phyloP scores from a whole-genome alignment of 2,797 vertebrate genomes.

The Notoglanidium macrostoma region DNA sequence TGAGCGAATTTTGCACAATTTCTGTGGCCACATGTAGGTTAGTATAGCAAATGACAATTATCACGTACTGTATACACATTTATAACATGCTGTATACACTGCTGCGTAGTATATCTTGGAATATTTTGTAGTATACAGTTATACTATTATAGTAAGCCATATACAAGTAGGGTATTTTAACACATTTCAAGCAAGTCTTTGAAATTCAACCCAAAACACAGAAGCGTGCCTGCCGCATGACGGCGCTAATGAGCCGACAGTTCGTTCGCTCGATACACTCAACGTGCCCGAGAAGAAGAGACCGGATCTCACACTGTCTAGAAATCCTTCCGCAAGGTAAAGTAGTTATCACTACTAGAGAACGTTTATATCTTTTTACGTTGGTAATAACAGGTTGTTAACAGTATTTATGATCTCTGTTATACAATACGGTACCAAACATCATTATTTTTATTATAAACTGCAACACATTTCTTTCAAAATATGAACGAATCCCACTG shows the following conservation, averaged over 20 bases:
- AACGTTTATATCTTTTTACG: background rate
- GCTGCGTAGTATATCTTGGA: background rate
- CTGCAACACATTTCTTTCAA: background rate
- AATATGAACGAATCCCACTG: background rate
- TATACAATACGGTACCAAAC: background rate
- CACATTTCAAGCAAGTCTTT: background rate
- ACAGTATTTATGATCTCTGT: background rate
- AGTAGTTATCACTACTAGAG: background rate
- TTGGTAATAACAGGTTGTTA: background rate
- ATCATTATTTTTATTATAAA: background rate
- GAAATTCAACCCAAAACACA: background rate
- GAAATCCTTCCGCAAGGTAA: slow-evolving; percentile 26
- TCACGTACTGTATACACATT: too few species aligned
- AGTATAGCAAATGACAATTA: background rate
- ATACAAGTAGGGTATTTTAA: background rate
- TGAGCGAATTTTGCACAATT: background rate
- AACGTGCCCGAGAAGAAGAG: background rate
- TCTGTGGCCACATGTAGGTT: background rate
- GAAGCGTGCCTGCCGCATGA: background rate
- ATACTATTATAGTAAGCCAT: background rate
- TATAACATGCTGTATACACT: background rate
- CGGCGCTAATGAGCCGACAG: background rate
- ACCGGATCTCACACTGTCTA: too few species aligned
- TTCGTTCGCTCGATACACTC: background rate
- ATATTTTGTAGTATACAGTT: background rate